phyloP scores from a whole-genome alignment of 2,113 vertebrate species.

The Calonectris borealis region DNA sequence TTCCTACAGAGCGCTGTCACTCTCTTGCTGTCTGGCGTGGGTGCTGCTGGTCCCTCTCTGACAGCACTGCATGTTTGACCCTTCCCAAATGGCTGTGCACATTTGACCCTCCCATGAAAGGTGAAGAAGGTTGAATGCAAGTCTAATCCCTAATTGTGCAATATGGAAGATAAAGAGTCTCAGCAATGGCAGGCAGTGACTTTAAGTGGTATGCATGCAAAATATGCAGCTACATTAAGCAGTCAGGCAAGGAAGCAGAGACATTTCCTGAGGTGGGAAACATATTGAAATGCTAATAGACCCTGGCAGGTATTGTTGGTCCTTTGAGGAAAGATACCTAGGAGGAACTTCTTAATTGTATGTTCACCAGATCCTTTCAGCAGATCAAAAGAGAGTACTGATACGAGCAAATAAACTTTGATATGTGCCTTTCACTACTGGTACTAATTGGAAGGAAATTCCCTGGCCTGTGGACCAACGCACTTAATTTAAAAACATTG shows the following conservation, averaged over 20 bases:
- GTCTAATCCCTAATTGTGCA: neutral
- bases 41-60: neutral
- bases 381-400: constrained; percentile 55
- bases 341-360: constrained; percentile 65
- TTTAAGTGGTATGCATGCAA: neutral
- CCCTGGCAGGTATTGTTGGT: constrained; percentile 26
- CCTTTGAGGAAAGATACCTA: constrained; percentile 47
- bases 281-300: constrained; percentile 62
- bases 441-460: constrained; percentile 65
- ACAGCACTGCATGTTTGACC: neutral
- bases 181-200: neutral
- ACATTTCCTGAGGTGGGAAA: constrained; percentile 62
- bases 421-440: constrained; percentile 40
- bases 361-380: constrained; percentile 43
- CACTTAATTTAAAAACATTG: constrained; percentile 48
- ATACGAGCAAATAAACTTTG: constrained; percentile 65
- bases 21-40: neutral
- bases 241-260: constrained; percentile 26
- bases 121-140: neutral
- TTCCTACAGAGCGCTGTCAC: neutral
- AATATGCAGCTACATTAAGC: constrained; percentile 26
- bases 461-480: neutral
- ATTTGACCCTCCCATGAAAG: neutral
- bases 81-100: neutral
- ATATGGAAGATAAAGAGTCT: neutral